phyloP scores from a whole-genome alignment of 2,888 invertebrate genomes.

The Drosophila macrospina region DNA sequence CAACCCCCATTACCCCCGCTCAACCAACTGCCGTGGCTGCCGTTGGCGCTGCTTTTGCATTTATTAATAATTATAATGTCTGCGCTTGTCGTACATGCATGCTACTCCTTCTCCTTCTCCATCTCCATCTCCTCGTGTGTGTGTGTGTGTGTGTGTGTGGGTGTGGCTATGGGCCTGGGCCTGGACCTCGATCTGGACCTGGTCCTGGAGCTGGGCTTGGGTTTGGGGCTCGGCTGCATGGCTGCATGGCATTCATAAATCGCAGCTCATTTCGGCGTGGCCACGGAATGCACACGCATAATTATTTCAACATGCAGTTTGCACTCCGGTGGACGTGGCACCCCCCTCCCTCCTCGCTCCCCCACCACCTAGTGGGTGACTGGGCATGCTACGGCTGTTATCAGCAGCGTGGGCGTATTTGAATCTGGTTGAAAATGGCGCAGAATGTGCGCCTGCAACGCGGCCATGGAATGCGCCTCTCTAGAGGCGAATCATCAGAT shows the following conservation, averaged over 20 bases:
- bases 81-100: constrained; percentile 64
- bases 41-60: constrained; percentile 65
- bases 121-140: too few relatives aligned
- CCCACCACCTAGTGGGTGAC: too few relatives aligned
- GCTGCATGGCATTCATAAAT: constrained; percentile 73
- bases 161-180: neutral
- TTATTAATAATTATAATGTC: constrained; percentile 81
- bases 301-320: constrained; percentile 76
- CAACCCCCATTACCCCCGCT: neutral
- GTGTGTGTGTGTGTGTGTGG: too few relatives aligned
- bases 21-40: constrained; percentile 5
- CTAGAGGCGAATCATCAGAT: constrained; percentile 36
- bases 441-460: constrained; percentile 15
- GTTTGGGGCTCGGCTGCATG: constrained; percentile 5
- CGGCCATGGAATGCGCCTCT: constrained; percentile 39
- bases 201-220: constrained; percentile 6
- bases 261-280: constrained; percentile 80
- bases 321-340: constrained; percentile 24
- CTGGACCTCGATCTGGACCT: neutral
- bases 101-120: constrained; percentile 10
- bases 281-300: constrained; percentile 82
- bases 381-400: too few relatives aligned
- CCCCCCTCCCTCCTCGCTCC: too few relatives aligned
- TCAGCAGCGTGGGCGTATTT: neutral
- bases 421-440: constrained; percentile 31